phyloP scores from a whole-genome alignment of 2,888 invertebrate genomes.

The Venusia cambrica region DNA sequence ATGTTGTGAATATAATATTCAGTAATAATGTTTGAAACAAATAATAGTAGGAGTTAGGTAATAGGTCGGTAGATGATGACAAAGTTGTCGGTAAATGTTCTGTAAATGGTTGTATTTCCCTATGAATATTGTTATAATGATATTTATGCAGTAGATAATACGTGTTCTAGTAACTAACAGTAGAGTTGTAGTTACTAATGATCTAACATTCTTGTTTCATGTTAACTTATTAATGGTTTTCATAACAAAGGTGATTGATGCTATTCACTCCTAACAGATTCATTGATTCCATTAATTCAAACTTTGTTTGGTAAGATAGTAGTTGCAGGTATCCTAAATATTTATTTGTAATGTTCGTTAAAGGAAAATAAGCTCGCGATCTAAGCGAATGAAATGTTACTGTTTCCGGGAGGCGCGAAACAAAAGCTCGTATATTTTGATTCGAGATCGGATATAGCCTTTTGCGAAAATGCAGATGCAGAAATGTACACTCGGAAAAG shows the following conservation, averaged over 20 bases:
- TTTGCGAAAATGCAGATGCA: no score
- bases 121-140: conserved; percentile 21
- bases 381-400: neutral
- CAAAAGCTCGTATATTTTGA: no score
- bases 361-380: conserved; percentile 2
- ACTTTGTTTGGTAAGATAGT: conserved; percentile 18
- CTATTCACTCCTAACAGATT: conserved; percentile 28
- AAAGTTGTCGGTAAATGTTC: conserved; percentile 8
- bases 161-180: conserved; percentile 27
- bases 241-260: conserved; percentile 36
- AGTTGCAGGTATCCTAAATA: neutral
- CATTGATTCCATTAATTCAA: conserved; percentile 23
- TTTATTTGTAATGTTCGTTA: conserved; percentile 1
- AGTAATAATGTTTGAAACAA: conserved; percentile 6
- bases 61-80: conserved; percentile 13
- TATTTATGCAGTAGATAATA: conserved; percentile 27
- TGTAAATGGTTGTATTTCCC: conserved; percentile 24
- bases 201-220: conserved; percentile 51
- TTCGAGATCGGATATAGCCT: no score
- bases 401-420: conserved; percentile 11
- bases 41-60: no score
- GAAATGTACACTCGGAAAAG: no score
- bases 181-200: conserved; percentile 31
- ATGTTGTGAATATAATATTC: conserved; percentile 3
- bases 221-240: conserved; percentile 43